Conservation (phyloP, 2,888 invertebrate species). For the Megaustenia siamemsis region DNA sequence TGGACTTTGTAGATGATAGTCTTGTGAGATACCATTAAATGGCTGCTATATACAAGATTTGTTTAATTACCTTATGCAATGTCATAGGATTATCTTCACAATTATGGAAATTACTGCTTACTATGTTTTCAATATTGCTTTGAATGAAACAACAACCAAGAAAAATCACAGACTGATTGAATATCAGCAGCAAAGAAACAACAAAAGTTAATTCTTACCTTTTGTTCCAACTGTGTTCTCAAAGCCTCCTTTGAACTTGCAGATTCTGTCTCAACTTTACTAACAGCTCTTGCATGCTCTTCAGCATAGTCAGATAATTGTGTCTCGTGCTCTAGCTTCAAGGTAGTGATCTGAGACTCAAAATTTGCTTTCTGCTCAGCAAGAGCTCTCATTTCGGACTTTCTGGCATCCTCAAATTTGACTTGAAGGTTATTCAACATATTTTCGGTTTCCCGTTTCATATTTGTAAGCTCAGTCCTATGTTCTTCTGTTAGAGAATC, state of each 20-base stretch:
- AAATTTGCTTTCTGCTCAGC: slow-evolving; percentile 30
- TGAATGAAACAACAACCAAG: neutral
- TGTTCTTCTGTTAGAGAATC: slow-evolving; percentile 4
- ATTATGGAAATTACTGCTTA: too few relatives aligned
- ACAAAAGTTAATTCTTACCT: neutral
- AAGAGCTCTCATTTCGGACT: slow-evolving; percentile 35
- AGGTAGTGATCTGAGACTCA: slow-evolving; percentile 25
- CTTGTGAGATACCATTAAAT: too few relatives aligned
- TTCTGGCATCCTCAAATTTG: slow-evolving; percentile 37
- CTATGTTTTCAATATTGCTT: too few relatives aligned
- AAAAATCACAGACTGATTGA: neutral
- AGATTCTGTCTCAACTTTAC: neutral
- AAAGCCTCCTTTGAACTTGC: neutral
- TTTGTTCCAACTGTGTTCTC: neutral
- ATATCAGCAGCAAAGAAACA: neutral
- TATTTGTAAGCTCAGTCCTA: neutral
- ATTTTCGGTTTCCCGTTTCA: neutral
- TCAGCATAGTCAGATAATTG: neutral
- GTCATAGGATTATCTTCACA: too few relatives aligned
- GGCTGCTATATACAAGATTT: too few relatives aligned
- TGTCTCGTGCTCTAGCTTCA: slow-evolving; percentile 10
- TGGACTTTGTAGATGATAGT: too few relatives aligned
- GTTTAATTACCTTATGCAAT: neutral
- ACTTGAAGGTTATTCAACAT: slow-evolving; percentile 17
- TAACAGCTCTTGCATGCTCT: neutral